Evolutionary conservation across 2,797 vertebrate species (phyloP), one percentile per base, ranked within the genome.

Genomic region (Parauchenoglanis punctatus): DNA sequence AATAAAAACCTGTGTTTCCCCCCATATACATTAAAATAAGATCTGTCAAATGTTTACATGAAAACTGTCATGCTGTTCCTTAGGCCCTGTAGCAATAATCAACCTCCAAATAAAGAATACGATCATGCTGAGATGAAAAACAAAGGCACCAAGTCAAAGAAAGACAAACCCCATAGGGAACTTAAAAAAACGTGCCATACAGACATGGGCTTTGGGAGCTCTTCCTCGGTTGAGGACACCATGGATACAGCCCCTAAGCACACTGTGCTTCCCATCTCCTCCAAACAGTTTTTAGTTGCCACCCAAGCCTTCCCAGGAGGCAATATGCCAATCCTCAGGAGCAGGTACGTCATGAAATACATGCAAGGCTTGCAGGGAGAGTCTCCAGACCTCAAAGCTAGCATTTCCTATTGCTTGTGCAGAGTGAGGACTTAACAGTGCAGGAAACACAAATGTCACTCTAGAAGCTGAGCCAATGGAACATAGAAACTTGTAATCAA

Each of bases 281-380:
- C 84, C 52, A 87, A 40, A 61, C 59, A 73, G 72, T 70, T 76
- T 76, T 70, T 87, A 83, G 88, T 91, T 90, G 90, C 87, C 86
- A 91, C 85, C 91, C 86, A 88, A 87, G 59, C 59, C 65, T 73
- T 90, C 88, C 89, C 86, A 85, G 20, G 86, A 89, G 90, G 35
- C 63, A 28, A 28, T 82, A 83, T 52, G 73, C n/a, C 67, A 86
- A 88, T 75, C 81, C 84, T 86, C 68, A 72, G 81, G 81, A 63
- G 61, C 81, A 89, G 46, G n/a, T 61, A 86, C 72, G 65, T 70
- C 83, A 86, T 85, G 54, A 81, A 72, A 25, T 72, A 46, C 82
- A 70, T 31, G 80, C 83, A 52, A 56, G 68, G 72, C 63, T 75
- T 84, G 59, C n/a, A 77, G 76, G 46, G 49, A 73, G 6, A 83